Evolutionary conservation across 2,888 invertebrate species (phyloP).

Genomic region (Fissipunctia ypsillon): DNA sequence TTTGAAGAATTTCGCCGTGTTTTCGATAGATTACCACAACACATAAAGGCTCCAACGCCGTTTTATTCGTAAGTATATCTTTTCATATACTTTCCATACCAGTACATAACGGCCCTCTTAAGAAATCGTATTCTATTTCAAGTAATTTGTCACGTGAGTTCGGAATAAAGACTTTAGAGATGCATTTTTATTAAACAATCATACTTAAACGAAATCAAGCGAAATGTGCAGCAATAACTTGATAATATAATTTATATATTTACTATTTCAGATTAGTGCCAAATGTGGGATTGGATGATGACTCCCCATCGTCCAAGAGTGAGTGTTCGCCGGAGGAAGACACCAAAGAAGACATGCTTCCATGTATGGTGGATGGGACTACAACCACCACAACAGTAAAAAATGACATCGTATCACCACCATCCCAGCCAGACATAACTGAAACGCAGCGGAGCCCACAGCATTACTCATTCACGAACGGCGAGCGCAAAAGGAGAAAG

Average conservation of each 20-base stretch:
- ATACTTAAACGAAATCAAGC: neutral
- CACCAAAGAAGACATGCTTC: conserved; percentile 67
- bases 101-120: conserved; percentile 5
- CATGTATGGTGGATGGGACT: conserved; percentile 91
- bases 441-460: conserved; percentile 82
- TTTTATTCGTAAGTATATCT: conserved; percentile 96
- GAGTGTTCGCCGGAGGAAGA: conserved; percentile 93
- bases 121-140: conserved; percentile 46
- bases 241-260: conserved; percentile 3
- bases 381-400: conserved; percentile 63
- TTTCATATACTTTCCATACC: conserved; percentile 39
- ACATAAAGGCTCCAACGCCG: conserved; percentile 94
- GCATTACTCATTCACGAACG: conserved; percentile 83
- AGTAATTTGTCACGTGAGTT: conserved; percentile 70
- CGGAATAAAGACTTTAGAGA: conserved; percentile 40
- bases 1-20: conserved; percentile 97
- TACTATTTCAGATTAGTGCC: conserved; percentile 93
- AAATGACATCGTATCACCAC: conserved; percentile 76
- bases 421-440: conserved; percentile 75
- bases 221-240: neutral
- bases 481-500: conserved; percentile 94
- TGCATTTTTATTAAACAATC: conserved; percentile 11
- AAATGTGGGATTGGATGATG: conserved; percentile 95
- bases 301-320: conserved; percentile 95
- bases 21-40: conserved; percentile 95